Evolutionary conservation across 2,797 vertebrate species (phyloP), one percentile per base, ranked within the genome.

Genomic region (Anniella stebbinsi): DNA sequence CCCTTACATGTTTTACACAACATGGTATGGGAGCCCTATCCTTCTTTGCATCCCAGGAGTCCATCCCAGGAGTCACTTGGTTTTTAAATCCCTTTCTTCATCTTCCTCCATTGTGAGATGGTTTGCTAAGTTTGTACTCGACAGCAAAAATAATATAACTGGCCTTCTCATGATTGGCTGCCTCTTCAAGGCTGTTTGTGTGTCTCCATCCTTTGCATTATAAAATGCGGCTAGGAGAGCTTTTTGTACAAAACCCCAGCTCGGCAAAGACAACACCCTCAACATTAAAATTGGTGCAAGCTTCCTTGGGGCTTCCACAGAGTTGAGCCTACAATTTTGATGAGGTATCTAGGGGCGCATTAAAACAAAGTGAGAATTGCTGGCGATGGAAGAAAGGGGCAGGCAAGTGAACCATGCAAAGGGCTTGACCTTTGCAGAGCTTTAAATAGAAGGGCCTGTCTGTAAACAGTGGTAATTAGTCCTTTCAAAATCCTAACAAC

Each of bases 401-500:
- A n/a, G 1, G 78, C 91, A 88, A 92, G 87, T 75, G 91, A 76
- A 92, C 90, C 69, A 17, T 78, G 41, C 48, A 1, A 45, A 87
- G 84, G 91, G 88, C 92, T 93, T 95, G 90, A 93, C 91, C 93
- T 92, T 93, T 95, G 45, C 77, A 0, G 81, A 92, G 95, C 90
- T 91, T 95, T 91, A 92, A 90, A 83, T 45, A 89, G 88, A 82
- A 89, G 75, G 88, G 51, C 80, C 88, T 93, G 92, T 94, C 93
- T 92, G 88, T 95, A 95, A 96, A 96, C 95, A 94, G 89, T 93
- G 91, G 91, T 95, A 94, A 96, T 94, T 95, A 95, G 92, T 86
- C 92, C 93, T 95, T 97, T 97, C 94, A 92, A 96, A 97, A 96
- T 96, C 94, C 90, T 95, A 94, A 96, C 95, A 91, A 45, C 86